Conservation (phyloP, 2,113 vertebrate genomes). For the Chloropsis cyanopogon region DNA sequence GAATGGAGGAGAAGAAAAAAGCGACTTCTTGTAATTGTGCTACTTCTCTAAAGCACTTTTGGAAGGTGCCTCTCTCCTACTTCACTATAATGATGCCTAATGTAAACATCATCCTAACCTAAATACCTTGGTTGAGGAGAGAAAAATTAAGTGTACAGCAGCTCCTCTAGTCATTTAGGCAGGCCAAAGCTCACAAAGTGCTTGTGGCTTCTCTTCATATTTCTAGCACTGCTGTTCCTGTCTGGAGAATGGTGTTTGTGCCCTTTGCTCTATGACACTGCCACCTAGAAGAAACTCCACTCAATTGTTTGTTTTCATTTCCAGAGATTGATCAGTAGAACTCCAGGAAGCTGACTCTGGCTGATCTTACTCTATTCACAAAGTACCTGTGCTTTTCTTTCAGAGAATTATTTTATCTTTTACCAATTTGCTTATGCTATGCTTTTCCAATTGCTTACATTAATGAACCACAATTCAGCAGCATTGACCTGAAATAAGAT, state of each 20-base stretch:
- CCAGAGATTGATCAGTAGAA: background rate
- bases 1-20: background rate
- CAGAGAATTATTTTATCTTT: background rate
- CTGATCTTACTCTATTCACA: background rate
- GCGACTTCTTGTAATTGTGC: background rate
- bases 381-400: background rate
- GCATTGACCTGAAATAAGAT: background rate
- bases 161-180: background rate
- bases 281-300: rapidly evolving
- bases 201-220: background rate
- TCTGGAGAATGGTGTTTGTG: rapidly evolving
- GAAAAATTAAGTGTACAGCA: background rate
- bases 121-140: background rate
- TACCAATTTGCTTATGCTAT: background rate
- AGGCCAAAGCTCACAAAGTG: background rate
- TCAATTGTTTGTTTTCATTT: background rate
- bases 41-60: background rate
- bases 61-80: background rate
- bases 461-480: background rate
- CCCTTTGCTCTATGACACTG: background rate
- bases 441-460: background rate
- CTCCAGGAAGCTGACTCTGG: background rate
- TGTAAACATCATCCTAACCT: background rate
- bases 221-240: background rate
- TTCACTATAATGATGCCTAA: background rate